Base-by-base conservation (phyloP, 2,888 invertebrate species). In the Pomacea canaliculata region DNA sequence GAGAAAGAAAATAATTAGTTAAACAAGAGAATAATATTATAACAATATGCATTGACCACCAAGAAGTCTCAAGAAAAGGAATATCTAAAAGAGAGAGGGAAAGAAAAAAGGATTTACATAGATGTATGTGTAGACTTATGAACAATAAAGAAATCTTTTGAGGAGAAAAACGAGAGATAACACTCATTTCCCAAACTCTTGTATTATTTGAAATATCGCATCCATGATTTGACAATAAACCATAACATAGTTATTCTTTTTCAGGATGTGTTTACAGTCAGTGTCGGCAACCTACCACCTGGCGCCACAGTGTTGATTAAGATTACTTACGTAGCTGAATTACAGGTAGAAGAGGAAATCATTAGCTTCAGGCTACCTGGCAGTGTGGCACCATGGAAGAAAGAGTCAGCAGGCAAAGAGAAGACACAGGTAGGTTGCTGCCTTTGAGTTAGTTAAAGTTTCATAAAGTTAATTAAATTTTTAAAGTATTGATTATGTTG, bases 221-320 rank as follows among this genome's bases (percentile, higher is more conserved):
- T 3, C 37, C 37, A 65, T 65, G 37, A 37, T 65, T 12, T 37
- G 37, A 27, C 23, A 23, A 7, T 37, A 65, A 27, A 16, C 1
- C 65, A 9, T 23, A 16, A 27, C 65, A 65, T 12, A 2, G 23
- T 2, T 2, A 10, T 56, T 56, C 12, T 56, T 16, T 16, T 78
- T 37, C 82, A 91, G 91, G 89, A 91, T 80, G 86, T 91, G 70
- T 91, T 91, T 79, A 90, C 90, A 27, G 90, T 91, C 37, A 91
- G 89, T 82, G 89, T 91, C 48, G 91, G 91, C 18, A 91, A 91
- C 81, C 82, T 91, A 13, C 91, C 91, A 5, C 85, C 91, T 7
- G 76, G 84, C 12, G 86, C 89, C n/a, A 79, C 80, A 46, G 91
- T 90, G 7, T 79, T 91, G 5, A 90, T 91, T 74, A 91, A 91